Evolutionary conservation across 2,797 vertebrate genomes (phyloP), one percentile per base, ranked within the genome.

Genomic region (Coregonus ussuriensis): DNA sequence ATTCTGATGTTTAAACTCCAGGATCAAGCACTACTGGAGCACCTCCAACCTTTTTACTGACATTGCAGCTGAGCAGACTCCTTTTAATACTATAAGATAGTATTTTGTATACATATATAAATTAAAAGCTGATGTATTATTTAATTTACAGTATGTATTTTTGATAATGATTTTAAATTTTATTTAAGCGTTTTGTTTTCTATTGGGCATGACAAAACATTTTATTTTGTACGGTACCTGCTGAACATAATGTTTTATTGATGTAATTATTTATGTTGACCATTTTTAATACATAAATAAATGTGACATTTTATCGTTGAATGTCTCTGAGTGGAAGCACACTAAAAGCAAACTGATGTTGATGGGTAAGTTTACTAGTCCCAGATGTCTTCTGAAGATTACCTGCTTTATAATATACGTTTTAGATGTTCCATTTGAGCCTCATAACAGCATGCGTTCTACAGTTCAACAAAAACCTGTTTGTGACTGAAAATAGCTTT

Each of bases 221-320:
- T 2, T 3, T 71, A 54, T 66, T 70, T n/a, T 66, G 33, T 78
- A 47, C 21, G 83, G 31, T 81, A 74, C 77, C 77, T 74, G 75
- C 74, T 85, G 84, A 87, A 83, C 84, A 84, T 86, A 2, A 47
- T 35, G 79, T 75, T 83, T 62, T 72, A 66, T 62, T 53, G 52
- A 69, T 88, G 41, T 77, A 79, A 77, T 79, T 89, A 90, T 91
- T 91, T 90, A 90, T 86, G 77, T 80, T 82, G 79, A 53, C 82
- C 78, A 72, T 72, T 54, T 18, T 72, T 53, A 33, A 54, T 31
- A 72, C 14, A 72, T 29, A 47, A 47, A 2, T 85, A 66, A 82
- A 76, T 86, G 82, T 80, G 56, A 79, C 76, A 73, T 82, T 83
- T 77, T 89, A 89, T 89, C 21, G 35, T 33, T 67, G 14, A 35